Conservation (phyloP, 2,888 invertebrate genomes). For the Rhaphigaster nebulosa region DNA sequence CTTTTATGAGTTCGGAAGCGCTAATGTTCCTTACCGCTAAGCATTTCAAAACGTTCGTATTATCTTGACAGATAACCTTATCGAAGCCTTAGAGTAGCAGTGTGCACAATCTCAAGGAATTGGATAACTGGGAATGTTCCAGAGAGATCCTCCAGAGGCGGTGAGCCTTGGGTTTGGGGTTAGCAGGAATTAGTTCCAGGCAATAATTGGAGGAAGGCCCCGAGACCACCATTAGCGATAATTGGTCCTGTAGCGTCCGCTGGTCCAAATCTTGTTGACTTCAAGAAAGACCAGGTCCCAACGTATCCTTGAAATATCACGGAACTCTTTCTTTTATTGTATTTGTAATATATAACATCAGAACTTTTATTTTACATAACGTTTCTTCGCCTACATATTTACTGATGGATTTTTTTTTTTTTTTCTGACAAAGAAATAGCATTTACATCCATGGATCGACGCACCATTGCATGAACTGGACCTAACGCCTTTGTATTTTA, state of each 20-base stretch:
- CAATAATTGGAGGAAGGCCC: background rate
- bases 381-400: too few relatives aligned
- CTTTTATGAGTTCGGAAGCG: background rate
- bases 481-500: too few relatives aligned
- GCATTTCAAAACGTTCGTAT: background rate
- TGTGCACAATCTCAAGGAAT: background rate
- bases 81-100: background rate
- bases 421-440: too few relatives aligned
- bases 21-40: background rate
- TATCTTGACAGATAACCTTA: background rate
- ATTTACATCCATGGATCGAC: too few relatives aligned
- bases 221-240: background rate
- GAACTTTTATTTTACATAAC: too few relatives aligned
- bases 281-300: background rate
- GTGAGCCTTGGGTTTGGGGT: background rate
- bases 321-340: background rate
- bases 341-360: too few relatives aligned
- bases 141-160: background rate
- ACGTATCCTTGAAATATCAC: background rate
- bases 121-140: background rate
- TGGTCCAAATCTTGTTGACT: background rate
- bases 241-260: background rate
- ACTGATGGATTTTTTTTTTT: too few relatives aligned
- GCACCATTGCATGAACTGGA: too few relatives aligned
- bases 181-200: conserved; percentile 42